phyloP scores from a whole-genome alignment of 2,888 invertebrate genomes.

The Athalia rosae region DNA sequence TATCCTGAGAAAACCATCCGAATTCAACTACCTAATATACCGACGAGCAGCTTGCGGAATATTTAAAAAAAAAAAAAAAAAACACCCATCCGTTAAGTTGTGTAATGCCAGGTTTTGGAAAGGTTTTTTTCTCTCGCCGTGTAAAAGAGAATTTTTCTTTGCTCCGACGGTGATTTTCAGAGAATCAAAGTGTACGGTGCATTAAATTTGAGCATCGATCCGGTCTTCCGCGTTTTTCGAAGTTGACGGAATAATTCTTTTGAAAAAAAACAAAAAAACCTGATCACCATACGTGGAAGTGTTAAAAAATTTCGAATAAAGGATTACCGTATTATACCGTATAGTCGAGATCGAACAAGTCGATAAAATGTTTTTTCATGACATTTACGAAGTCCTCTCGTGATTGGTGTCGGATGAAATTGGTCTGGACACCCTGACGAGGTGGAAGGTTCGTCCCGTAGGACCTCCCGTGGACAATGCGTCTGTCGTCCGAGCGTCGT shows the following conservation, averaged over 20 bases:
- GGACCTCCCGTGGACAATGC: conserved; percentile 66
- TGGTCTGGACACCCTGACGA: conserved; percentile 70
- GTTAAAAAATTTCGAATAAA: conserved; percentile 5
- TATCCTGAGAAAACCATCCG: conserved; percentile 68
- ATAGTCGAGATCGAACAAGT: conserved; percentile 62
- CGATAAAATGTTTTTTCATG: conserved; percentile 71
- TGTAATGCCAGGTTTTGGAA: no score
- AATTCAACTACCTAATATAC: conserved; percentile 6
- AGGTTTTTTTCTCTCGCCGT: no score
- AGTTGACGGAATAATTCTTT: no score
- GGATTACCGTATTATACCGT: conserved; percentile 45
- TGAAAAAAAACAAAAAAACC: no score
- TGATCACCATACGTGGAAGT: no score
- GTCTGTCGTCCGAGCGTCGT: conserved; percentile 57
- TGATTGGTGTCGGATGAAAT: conserved; percentile 69
- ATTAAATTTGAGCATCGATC: no score
- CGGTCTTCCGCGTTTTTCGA: no score
- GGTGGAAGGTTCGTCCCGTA: conserved; percentile 58
- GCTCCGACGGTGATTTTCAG: no score
- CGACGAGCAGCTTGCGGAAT: background rate
- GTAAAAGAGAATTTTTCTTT: no score
- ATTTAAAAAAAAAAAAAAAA: no score
- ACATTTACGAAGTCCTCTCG: conserved; percentile 67
- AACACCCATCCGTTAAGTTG: no score
- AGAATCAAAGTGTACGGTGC: no score